Base-by-base conservation (phyloP, 2,888 invertebrate genomes). In the Plagodis dolabraria region DNA sequence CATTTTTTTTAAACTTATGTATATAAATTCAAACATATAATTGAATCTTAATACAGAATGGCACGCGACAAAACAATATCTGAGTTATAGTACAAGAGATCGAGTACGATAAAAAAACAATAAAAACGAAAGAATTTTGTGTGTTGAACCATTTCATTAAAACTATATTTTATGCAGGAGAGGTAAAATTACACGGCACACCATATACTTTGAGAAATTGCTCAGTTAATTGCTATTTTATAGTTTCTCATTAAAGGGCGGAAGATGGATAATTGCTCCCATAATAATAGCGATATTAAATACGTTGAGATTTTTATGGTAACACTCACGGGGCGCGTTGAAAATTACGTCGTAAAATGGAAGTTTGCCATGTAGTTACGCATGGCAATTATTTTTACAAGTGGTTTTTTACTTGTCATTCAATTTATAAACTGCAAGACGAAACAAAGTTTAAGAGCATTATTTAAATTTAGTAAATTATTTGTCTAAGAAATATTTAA, bases 191-290 rank as follows among this genome's bases (percentile, higher is more conserved):
- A 72, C 75, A 68, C 61, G 63, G 67, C 55, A 60, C 69, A 69
- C 65, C 68, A 60, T 75, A 64, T 70, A 72, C 68, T 67, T 64
- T 66, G 65, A 70, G 67, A 70, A 77, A 80, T 75, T 60, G 68
- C 74, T 67, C 60, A 54, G 64, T 68, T 80, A 80, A 79, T 80
- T 77, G 72, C 71, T 60, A 74, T 77, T 79, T 79, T 79, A 77
- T 75, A 76, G 74, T 76, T 80, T 71, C 78, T 72, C 78, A 80
- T 79, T 79, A 72, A 69, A 65, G 53, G 60, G 55, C 63, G 68
- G 71, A 76, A 80, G 73, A 77, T 70, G 69, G 64, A 78, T 77
- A 71, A 70, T 74, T 65, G 66, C 64, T 64, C 33, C 55, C 51
- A 55, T 65, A 64, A 65, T 66, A 63, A 68, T 61, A 67, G 68